Evolutionary conservation across 2,113 vertebrate species (phyloP).

Genomic region (Melanostigma gelatinosum): DNA sequence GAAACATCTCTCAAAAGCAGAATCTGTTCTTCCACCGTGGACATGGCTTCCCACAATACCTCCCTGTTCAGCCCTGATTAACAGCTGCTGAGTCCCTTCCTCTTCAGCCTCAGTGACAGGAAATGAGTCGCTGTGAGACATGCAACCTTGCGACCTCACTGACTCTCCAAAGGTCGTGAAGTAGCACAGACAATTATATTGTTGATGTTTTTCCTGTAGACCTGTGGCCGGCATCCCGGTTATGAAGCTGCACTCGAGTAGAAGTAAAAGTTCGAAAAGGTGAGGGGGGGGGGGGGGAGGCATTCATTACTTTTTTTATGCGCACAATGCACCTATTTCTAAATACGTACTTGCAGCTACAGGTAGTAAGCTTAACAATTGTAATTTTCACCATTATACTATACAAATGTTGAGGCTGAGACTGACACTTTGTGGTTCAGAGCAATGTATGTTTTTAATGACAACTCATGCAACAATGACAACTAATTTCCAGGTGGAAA

Average conservation of each 20-base stretch:
- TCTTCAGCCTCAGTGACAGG: conserved; percentile 66
- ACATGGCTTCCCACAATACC: conserved; percentile 66
- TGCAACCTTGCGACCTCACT: conserved; percentile 66
- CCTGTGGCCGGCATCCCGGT: neutral
- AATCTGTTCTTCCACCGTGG: conserved; percentile 25
- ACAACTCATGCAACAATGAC: neutral
- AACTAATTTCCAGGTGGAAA: neutral
- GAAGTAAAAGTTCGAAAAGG: neutral
- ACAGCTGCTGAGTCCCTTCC: conserved; percentile 72
- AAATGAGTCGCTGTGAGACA: conserved; percentile 74
- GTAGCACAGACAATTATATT: conserved; percentile 51
- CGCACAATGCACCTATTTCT: neutral
- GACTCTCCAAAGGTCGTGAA: conserved; percentile 51
- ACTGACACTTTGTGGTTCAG: neutral
- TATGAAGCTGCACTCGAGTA: neutral
- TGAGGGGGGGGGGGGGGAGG: neutral
- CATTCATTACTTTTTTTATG: neutral
- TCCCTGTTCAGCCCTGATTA: conserved; percentile 65
- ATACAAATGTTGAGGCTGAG: neutral
- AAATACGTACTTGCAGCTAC: neutral
- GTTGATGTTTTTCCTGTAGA: conserved; percentile 59
- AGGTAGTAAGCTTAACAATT: neutral
- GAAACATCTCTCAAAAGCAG: conserved; percentile 45
- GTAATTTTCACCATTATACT: neutral
- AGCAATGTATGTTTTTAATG: neutral